A percentile compares a stretch with the other conserved stretches of the same genome.
phyloP scores from a whole-genome alignment of 92 coral and sea anemone species.

The Zoanthus gigantus region DNA sequence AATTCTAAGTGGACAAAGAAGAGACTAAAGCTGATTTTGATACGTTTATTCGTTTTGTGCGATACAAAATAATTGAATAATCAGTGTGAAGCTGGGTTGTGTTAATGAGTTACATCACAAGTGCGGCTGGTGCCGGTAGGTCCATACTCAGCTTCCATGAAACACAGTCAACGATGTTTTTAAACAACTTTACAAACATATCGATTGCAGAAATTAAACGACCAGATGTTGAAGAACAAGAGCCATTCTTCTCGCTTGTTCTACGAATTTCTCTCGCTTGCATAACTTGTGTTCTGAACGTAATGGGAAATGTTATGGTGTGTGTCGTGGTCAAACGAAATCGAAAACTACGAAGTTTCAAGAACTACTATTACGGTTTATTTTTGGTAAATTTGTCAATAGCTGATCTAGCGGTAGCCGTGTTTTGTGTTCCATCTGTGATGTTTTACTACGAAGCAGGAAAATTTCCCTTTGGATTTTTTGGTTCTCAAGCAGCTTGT shows the following conservation, averaged over 20 bases:
- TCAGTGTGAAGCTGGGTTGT: neutral
- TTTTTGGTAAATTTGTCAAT: slow-evolving; percentile 83
- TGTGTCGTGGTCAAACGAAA: slow-evolving; percentile 78
- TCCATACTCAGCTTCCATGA: neutral
- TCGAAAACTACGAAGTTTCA: slow-evolving; percentile 85
- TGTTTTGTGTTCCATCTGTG: slow-evolving; percentile 79
- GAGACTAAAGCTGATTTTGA: slow-evolving; percentile 7
- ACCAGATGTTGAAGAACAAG: slow-evolving; percentile 51
- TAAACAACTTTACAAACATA: slow-evolving; percentile 26
- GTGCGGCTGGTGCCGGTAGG: neutral
- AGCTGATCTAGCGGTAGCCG: slow-evolving; percentile 85
- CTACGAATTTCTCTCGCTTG: slow-evolving; percentile 69
- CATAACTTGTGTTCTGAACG: slow-evolving; percentile 72
- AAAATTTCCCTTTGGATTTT: slow-evolving; percentile 89
- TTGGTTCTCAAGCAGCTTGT: slow-evolving; percentile 88
- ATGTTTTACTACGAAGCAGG: slow-evolving; percentile 86
- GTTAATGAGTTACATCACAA: neutral
- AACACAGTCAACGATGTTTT: neutral
- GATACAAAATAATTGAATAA: neutral
- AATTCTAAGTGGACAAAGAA: neutral
- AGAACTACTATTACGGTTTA: slow-evolving; percentile 87
- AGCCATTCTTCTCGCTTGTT: slow-evolving; percentile 68
- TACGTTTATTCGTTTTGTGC: neutral
- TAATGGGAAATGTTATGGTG: slow-evolving; percentile 82
- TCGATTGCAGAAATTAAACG: slow-evolving; percentile 17